phyloP scores from a whole-genome alignment of 2,888 invertebrate genomes.

The Ormyrus labotus region DNA sequence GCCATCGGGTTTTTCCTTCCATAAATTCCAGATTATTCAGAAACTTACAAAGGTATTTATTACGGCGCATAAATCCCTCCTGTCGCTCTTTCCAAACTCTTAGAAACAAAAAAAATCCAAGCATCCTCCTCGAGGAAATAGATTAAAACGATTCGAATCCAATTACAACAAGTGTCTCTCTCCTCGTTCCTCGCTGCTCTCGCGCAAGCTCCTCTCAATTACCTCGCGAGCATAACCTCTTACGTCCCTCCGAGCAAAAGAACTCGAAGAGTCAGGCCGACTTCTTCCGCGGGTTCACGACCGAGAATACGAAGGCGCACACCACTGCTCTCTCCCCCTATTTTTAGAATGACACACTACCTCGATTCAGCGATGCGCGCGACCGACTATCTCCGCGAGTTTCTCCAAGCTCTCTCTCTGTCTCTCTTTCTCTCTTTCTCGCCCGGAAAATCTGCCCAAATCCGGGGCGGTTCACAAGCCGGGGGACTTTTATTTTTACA shows the following conservation, averaged over 20 bases:
- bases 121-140: too few species aligned
- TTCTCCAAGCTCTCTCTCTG: slow-evolving; percentile 5
- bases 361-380: slow-evolving; percentile 66
- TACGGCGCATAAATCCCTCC: too few species aligned
- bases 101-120: too few species aligned
- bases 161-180: too few species aligned
- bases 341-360: slow-evolving; percentile 74
- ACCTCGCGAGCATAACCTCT: too few species aligned
- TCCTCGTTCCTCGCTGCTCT: not conserved
- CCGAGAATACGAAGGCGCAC: slow-evolving; percentile 60
- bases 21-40: too few species aligned
- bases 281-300: slow-evolving; percentile 67
- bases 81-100: too few species aligned
- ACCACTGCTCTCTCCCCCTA: slow-evolving; percentile 57
- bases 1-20: too few species aligned
- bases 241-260: not conserved
- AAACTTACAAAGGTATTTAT: too few species aligned
- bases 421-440: not conserved
- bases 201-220: not conserved
- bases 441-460: slow-evolving; percentile 36
- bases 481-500: too few species aligned
- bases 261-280: not conserved
- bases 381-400: slow-evolving; percentile 51
- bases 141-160: too few species aligned
- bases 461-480: not conserved